A percentile compares a stretch with the other conserved stretches of the same genome.
Conservation (phyloP, 2,113 vertebrate genomes). For the Cinclus mexicanus region DNA sequence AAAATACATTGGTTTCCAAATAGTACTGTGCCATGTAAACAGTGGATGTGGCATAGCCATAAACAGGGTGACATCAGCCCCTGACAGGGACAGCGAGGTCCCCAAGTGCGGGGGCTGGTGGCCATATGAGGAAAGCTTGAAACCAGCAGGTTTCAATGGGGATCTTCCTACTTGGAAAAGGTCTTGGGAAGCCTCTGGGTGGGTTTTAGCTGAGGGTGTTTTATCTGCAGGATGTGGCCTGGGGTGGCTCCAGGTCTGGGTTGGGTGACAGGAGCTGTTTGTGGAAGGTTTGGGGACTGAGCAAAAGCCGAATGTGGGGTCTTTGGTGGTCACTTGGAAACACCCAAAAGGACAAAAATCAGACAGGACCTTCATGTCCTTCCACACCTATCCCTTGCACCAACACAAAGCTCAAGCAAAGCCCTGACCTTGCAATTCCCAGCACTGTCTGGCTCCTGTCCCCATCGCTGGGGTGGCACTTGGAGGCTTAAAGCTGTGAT, state of each 20-base stretch:
- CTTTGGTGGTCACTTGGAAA: background rate
- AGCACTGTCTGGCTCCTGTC: background rate
- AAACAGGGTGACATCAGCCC: background rate
- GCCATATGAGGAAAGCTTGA: background rate
- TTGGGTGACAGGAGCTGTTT: background rate
- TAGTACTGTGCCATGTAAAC: constrained; percentile 18
- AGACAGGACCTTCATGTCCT: background rate
- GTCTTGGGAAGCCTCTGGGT: background rate
- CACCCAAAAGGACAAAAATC: background rate
- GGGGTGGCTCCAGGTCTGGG: background rate
- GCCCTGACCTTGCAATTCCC: background rate
- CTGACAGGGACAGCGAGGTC: background rate
- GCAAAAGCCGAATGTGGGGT: background rate
- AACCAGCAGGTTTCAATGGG: background rate
- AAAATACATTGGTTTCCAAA: constrained; percentile 46
- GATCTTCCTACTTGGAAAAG: background rate
- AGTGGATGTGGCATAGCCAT: background rate
- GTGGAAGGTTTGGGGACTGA: background rate
- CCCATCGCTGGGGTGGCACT: background rate
- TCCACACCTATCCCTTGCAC: background rate
- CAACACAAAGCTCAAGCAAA: background rate
- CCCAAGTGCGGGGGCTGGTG: fast-evolving
- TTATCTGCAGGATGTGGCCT: fast-evolving
- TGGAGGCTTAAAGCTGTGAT: background rate
- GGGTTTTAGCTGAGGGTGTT: background rate